These are phyloP conservation scores for Sciurus vulgaris DNA, from an alignment of 2,797 vertebrate species.

Conservation along the genomic window DNA sequence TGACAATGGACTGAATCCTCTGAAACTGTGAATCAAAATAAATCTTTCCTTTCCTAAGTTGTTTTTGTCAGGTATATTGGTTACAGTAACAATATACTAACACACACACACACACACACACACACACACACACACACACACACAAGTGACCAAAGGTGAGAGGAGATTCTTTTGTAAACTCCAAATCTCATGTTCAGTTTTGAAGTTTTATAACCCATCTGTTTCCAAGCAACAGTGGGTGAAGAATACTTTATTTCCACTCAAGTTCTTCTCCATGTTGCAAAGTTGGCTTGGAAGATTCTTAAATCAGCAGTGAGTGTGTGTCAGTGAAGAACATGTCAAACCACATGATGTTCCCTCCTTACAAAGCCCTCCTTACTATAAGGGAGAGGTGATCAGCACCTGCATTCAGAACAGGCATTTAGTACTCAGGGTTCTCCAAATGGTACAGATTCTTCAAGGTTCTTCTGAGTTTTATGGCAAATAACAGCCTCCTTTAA, in stretches of 20 bases:
- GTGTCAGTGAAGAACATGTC: constrained; percentile 42
- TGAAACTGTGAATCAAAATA: too few relatives aligned
- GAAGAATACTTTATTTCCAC: constrained; percentile 57
- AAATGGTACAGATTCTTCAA: not conserved
- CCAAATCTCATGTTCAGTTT: constrained; percentile 39
- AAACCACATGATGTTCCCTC: not conserved
- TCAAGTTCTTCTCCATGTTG: constrained; percentile 42
- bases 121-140: not conserved
- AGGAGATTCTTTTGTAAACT: constrained; percentile 16
- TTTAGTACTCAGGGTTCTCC: not conserved
- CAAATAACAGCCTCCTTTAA: not conserved
- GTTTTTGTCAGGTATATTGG: too few relatives aligned
- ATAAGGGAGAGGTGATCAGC: not conserved
- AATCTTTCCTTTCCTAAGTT: too few relatives aligned
- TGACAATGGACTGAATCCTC: too few relatives aligned
- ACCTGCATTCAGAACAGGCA: not conserved
- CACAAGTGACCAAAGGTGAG: not conserved
- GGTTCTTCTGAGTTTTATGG: not conserved
- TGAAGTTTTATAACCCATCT: constrained; percentile 51
- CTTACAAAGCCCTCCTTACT: not conserved
- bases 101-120: not conserved
- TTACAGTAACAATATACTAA: too few relatives aligned
- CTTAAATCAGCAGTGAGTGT: constrained; percentile 8
- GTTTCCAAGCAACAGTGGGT: constrained; percentile 25
- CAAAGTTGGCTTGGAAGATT: constrained; percentile 62